These are phyloP conservation scores for Drosophila ustulata DNA, from an alignment of 2,888 invertebrate genomes.

Conservation along the genomic window DNA sequence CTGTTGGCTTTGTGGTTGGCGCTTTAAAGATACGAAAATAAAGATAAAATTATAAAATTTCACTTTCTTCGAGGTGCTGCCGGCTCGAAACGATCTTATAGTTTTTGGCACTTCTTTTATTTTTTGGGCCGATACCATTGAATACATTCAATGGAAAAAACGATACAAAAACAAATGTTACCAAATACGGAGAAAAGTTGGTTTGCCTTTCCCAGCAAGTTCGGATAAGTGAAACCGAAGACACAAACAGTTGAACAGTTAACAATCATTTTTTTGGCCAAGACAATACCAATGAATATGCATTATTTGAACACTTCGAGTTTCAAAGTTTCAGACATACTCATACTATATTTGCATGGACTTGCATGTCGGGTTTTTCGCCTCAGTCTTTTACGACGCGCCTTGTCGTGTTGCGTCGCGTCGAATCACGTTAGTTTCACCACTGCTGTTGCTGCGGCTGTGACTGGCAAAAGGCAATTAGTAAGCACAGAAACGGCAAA, in stretches of 20 bases:
- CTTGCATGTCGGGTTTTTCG: slow-evolving; percentile 52
- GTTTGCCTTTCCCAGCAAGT: slow-evolving; percentile 55
- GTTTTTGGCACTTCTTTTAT: slow-evolving; percentile 24
- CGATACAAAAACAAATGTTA: slow-evolving; percentile 35
- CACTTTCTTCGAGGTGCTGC: slow-evolving; percentile 70
- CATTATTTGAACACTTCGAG: slow-evolving; percentile 35
- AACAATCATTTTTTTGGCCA: slow-evolving; percentile 21
- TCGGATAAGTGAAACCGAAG: slow-evolving; percentile 53
- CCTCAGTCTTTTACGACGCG: slow-evolving; percentile 53
- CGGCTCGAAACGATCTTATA: slow-evolving; percentile 32
- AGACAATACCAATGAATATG: slow-evolving; percentile 58
- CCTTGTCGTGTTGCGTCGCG: slow-evolving; percentile 20
- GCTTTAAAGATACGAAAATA: slow-evolving; percentile 34
- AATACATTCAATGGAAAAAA: slow-evolving; percentile 25
- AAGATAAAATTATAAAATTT: slow-evolving; percentile 57
- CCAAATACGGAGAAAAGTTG: slow-evolving; percentile 52
- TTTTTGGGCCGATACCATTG: slow-evolving; percentile 36
- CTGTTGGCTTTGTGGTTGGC: slow-evolving; percentile 41
- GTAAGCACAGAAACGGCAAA: slow-evolving; percentile 54
- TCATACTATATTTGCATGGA: slow-evolving; percentile 22
- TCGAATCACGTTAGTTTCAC: slow-evolving; percentile 60
- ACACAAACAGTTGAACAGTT: slow-evolving; percentile 21
- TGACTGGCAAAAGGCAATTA: slow-evolving; percentile 63
- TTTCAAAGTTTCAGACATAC: slow-evolving; percentile 3
- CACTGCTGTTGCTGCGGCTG: slow-evolving; percentile 34